Base-by-base conservation (phyloP, 2,113 vertebrate genomes). In the Dromaius novaehollandiae region DNA sequence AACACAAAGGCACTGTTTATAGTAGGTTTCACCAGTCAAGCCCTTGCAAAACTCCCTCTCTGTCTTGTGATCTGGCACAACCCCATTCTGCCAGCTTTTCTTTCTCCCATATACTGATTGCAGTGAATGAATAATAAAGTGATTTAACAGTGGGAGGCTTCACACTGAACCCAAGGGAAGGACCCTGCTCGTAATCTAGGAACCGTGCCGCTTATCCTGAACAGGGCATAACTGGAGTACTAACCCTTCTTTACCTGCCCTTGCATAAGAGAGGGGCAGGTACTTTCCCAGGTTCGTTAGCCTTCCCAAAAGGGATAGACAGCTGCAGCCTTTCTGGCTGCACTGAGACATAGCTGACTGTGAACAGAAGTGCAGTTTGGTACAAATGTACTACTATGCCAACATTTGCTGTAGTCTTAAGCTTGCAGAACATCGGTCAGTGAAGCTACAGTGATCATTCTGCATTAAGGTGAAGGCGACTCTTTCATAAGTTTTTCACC, bases 91-190 rank as follows among this genome's bases (percentile, higher is more conserved):
- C 34, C 60, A 55, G 13, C 34, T 40, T 51, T 34, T 88, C 42
- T 6, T 42, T 46, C 58, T 73, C 25, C 25, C 7, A 5, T n/a
- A 12, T 11, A 6, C 0, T 0, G 13, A 22, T 10, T 80, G 50
- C 48, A 83, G 66, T 11, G 61, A 32, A 18, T 76, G 22, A 61
- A 34, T 28, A 42, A 21, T 50, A 40, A 70, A 81, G 32, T 51
- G 38, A 55, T 80, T 24, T 88, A 64, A 40, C 78, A 26, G 42
- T 42, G 24, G 13, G 75, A 79, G 28, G 14, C 55, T 30, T 69
- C 76, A 26, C 38, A 13, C 14, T 21, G 42, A 85, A 42, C 28
- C 30, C 44, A 73, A 74, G 55, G 32, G 40, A 75, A 56, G 60
- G n/a, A 53, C 5, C 6, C 26, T 84, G 74, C 51, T 87, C 20